Percentiles rank a stretch among this genome's conserved stretches.
phyloP scores from a whole-genome alignment of 64 coral and sea anemone species.

The Actinia equina region DNA sequence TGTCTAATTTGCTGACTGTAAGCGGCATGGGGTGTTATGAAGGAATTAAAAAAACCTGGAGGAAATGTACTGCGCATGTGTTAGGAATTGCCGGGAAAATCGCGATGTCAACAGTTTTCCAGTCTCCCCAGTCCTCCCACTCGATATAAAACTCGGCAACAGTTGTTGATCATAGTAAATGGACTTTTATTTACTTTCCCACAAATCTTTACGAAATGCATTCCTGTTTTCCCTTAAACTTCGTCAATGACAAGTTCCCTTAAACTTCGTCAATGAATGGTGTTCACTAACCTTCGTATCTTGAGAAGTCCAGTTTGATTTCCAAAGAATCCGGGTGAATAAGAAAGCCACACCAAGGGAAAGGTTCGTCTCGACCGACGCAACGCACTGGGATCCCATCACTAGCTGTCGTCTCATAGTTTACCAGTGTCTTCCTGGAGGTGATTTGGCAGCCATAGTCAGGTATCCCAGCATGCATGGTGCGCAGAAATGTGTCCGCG shows the following conservation, averaged over 20 bases:
- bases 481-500: slow-evolving; percentile 54
- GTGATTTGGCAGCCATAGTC: slow-evolving; percentile 82
- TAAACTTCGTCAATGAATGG: neutral
- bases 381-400: slow-evolving; percentile 51
- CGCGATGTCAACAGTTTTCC: too few relatives aligned
- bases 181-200: neutral
- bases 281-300: slow-evolving; percentile 23
- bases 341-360: slow-evolving; percentile 84
- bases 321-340: slow-evolving; percentile 65
- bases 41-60: neutral
- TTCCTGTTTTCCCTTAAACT: too few relatives aligned
- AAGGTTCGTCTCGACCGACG: slow-evolving; percentile 20
- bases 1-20: too few relatives aligned
- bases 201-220: neutral
- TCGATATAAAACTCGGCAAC: too few relatives aligned
- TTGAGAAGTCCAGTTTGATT: slow-evolving; percentile 52
- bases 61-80: neutral
- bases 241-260: neutral
- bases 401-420: slow-evolving; percentile 50
- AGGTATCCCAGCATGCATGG: slow-evolving; percentile 77
- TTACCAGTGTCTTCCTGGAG: slow-evolving; percentile 65
- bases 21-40: too few relatives aligned
- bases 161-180: too few relatives aligned
- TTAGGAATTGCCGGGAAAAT: too few relatives aligned
- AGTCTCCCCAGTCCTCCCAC: too few relatives aligned